Base-by-base conservation (phyloP, 1,140 invertebrate species). In the Scaptomyza pallida region DNA sequence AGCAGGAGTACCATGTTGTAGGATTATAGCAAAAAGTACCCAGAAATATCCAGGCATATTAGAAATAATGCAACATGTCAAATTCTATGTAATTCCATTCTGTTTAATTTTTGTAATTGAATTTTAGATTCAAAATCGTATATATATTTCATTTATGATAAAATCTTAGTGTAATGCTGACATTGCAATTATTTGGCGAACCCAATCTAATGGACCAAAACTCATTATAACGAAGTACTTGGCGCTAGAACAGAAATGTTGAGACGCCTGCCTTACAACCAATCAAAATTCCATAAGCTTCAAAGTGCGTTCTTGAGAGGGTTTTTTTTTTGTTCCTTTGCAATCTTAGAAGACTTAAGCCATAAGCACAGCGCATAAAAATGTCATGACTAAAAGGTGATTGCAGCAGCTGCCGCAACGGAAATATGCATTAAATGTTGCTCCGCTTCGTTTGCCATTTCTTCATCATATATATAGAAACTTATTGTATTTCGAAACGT, bases 401-500 rank as follows among this genome's bases (percentile, higher is more conserved):
- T 17, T 21, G 16, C 16, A 43, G 23, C 21, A 51, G 10, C n/a
- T 1, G 17, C 16, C 51, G 26, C 12, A 61, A 52, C 61, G 68
- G 52, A 71, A 57, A 71, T 52, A 33, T 51, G 52, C 61, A 65
- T 67, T 60, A 54, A 51, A 71, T 17, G 45, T 37, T 37, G 16
- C 50, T 45, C n/a, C n/a, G 15, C 30, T 62, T 30, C 56, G 15
- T 48, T 55, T 62, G n/a, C 44, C 37, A 47, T 30, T 44, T 52
- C 0, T 12, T 37, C 37, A 45, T 10, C n/a, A 51, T 40, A 13
- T 57, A 44, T 47, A 43, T 26, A 37, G 59, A 30, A 23, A 40
- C 61, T 56, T 72, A 59, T 64, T 67, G 61, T 61, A 63, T 65
- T 71, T 48, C 50, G 37, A 56, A 56, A 40, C 44, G 62, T 33